Evolutionary conservation across 2,113 vertebrate genomes (phyloP).

Genomic region (Tetrax tetrax): DNA sequence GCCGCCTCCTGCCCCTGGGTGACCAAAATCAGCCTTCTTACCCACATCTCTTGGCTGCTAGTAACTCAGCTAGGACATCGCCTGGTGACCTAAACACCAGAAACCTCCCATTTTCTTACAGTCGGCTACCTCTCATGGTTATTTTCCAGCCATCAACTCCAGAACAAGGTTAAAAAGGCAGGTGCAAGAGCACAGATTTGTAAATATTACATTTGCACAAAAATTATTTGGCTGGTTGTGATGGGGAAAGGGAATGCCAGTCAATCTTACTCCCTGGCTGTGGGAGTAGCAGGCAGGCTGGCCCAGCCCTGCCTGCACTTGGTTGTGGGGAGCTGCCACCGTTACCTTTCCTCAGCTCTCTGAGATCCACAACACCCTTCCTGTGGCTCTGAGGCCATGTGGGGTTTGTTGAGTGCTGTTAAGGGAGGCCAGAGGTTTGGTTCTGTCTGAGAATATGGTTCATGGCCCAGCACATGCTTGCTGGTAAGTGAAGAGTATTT

Average conservation of each 20-base stretch:
- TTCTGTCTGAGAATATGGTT: not conserved
- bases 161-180: not conserved
- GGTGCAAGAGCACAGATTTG: not conserved
- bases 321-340: not conserved
- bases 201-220: not conserved
- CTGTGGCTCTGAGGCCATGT: not conserved
- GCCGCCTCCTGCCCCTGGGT: not conserved
- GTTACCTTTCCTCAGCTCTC: not conserved
- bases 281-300: not conserved
- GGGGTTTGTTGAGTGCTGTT: rapidly evolving
- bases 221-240: not conserved
- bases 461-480: not conserved
- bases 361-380: rapidly evolving
- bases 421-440: not conserved
- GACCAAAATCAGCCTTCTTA: not conserved
- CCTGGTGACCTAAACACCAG: not conserved
- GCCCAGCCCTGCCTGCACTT: not conserved
- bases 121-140: not conserved
- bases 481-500: not conserved
- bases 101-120: not conserved
- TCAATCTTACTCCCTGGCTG: not conserved
- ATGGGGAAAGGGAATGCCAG: not conserved
- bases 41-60: not conserved
- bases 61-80: not conserved
- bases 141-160: not conserved